Evolutionary conservation across 2,888 invertebrate genomes (phyloP).

Genomic region (Crossocerus cetratus): DNA sequence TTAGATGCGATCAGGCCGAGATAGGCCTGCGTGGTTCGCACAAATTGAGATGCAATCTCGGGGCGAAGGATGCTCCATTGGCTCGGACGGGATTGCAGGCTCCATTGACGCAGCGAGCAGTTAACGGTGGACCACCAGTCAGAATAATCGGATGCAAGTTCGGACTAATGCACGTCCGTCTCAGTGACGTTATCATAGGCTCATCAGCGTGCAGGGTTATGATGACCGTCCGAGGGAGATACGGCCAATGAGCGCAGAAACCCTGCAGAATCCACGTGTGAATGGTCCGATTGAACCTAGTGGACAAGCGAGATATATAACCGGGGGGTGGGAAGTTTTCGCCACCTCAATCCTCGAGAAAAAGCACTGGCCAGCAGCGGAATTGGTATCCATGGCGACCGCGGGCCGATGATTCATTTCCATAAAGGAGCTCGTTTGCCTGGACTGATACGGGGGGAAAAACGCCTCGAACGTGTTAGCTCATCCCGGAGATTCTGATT

Average conservation of each 20-base stretch:
- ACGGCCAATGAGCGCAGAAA: background rate
- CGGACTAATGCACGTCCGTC: slow-evolving; percentile 54
- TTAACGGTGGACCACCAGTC: slow-evolving; percentile 36
- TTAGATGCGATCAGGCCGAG: background rate
- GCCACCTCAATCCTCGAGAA: too few relatives aligned
- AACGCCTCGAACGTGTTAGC: background rate
- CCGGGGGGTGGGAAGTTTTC: too few relatives aligned
- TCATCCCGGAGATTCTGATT: slow-evolving; percentile 14
- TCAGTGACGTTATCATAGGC: slow-evolving; percentile 52
- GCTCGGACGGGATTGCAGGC: slow-evolving; percentile 37
- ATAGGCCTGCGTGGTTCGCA: background rate
- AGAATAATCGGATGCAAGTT: slow-evolving; percentile 56
- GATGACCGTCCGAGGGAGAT: slow-evolving; percentile 18
- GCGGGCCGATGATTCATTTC: slow-evolving; percentile 3
- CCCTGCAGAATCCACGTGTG: background rate
- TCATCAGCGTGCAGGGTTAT: slow-evolving; percentile 34
- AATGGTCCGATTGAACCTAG: background rate
- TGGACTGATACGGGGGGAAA: background rate
- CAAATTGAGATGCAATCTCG: slow-evolving; percentile 38
- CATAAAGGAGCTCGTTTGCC: slow-evolving; percentile 7
- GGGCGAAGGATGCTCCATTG: slow-evolving; percentile 33
- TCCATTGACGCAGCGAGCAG: slow-evolving; percentile 43
- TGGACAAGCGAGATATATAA: background rate
- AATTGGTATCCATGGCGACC: slow-evolving; percentile 4
- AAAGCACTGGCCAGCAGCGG: background rate